Evolutionary conservation across 35 echinoderm and acorn worm species (phyloP), one percentile per base, ranked within the genome.

Genomic region (Eucidaris tribuloides): DNA sequence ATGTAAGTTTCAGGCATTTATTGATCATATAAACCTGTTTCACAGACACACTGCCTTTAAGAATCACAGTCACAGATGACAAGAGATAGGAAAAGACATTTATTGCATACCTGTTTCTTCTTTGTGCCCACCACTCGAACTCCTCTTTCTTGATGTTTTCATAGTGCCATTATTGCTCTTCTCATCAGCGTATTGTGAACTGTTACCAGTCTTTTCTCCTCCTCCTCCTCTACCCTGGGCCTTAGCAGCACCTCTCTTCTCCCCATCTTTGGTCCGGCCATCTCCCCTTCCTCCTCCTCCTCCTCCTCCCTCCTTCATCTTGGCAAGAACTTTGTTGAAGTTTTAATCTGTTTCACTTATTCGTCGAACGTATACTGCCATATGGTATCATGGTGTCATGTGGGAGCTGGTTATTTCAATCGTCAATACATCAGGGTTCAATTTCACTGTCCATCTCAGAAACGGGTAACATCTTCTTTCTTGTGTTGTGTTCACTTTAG

Each of bases 221-320:
- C 17, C 61, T 33, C 30, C 2, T 7, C 61, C 19, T 14, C 37
- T 34, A 64, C 61, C 37, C 61, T 32, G 25, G 28, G 30, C 61
- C 37, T 64, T 34, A n/a, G 61, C 37, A 11, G 22, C 61, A 32
- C 61, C 61, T 15, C 61, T 64, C 28, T 34, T 64, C 61, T 32
- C 37, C 29, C 25, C 27, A 64, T 1, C 25, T 64, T 15, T 34
- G 11, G 5, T 34, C 37, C 19, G 28, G 30, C 24, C 56, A 59
- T 59, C 56, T 28, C 18, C 61, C 37, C 61, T 34, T 63, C 28
- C 59, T 63, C 60, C 60, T 63, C 60, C 61, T 64, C 61, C 60
- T 63, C 15, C 37, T 15, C 22, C 61, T 32, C 37, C 61, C 37
- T 64, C 61, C 61, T 64, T 64, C 61, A 64, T 64, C 27, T 64